Percentiles rank a stretch among this genome's conserved stretches.
Conservation (phyloP, 2,888 invertebrate genomes). For the Plebejus argus region DNA sequence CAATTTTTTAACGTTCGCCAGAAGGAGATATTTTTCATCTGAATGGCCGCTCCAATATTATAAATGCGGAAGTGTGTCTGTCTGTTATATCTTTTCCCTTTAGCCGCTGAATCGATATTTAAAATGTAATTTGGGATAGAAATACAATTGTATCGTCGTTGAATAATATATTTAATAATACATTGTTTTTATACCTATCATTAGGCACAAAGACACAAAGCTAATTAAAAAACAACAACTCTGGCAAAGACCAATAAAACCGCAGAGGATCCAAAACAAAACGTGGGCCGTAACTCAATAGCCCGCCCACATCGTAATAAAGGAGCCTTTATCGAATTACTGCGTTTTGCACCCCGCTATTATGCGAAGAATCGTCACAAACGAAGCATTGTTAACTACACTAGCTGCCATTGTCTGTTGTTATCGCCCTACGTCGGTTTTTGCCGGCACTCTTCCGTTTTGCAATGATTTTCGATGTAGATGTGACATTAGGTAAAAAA, state of each 20-base stretch:
- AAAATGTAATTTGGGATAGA: too few relatives aligned
- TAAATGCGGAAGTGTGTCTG: too few relatives aligned
- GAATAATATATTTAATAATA: background rate
- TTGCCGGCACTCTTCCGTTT: conserved; percentile 73
- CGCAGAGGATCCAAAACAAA: conserved; percentile 57
- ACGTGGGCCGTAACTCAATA: conserved; percentile 68
- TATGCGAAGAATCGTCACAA: conserved; percentile 79
- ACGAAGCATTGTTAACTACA: conserved; percentile 78
- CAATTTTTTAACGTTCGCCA: conserved; percentile 30
- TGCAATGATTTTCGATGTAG: conserved; percentile 55
- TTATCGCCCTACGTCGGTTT: conserved; percentile 75
- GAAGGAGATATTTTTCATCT: background rate
- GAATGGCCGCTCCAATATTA: too few relatives aligned
- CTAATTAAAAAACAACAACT: conserved; percentile 40
- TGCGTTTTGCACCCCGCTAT: conserved; percentile 72
- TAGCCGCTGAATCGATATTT: too few relatives aligned
- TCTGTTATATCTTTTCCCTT: too few relatives aligned
- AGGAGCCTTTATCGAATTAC: conserved; percentile 76
- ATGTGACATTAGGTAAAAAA: conserved; percentile 50
- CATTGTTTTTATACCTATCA: background rate
- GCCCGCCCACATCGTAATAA: conserved; percentile 73
- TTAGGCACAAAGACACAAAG: conserved; percentile 25
- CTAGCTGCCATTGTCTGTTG: conserved; percentile 75
- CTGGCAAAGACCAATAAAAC: conserved; percentile 44
- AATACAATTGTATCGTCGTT: too few relatives aligned